Evolutionary conservation across 2,797 vertebrate genomes (phyloP).

Genomic region (Natrix natrix): DNA sequence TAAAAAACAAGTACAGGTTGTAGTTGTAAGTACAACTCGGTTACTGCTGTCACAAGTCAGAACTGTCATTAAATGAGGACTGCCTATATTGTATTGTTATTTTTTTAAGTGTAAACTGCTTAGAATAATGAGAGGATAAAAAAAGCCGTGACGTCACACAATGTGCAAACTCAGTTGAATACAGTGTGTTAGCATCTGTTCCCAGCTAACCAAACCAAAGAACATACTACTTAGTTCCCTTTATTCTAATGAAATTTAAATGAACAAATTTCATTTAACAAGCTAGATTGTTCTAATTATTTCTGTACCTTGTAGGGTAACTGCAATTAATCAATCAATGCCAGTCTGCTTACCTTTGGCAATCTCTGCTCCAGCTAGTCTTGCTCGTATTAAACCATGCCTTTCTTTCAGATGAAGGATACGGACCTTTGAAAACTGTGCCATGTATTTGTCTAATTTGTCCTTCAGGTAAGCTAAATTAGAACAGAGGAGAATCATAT

Average conservation of each 20-base stretch:
- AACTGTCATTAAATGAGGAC: background rate
- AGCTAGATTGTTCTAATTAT: background rate
- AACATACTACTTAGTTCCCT: background rate
- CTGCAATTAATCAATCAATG: fast-evolving
- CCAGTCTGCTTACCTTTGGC: slow-evolving; percentile 80
- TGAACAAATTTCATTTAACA: background rate
- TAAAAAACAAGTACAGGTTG: background rate
- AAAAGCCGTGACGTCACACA: background rate
- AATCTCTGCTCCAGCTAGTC: slow-evolving; percentile 84
- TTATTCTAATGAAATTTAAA: background rate
- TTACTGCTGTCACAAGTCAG: background rate
- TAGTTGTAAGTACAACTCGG: background rate
- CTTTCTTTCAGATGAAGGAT: slow-evolving; percentile 88
- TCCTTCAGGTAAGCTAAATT: slow-evolving; percentile 83
- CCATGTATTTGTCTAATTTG: slow-evolving; percentile 86
- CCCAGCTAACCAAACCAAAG: background rate
- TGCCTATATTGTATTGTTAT: background rate
- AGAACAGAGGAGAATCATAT: slow-evolving; percentile 16
- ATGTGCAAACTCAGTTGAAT: background rate
- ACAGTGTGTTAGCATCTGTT: background rate
- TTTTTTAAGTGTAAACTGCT: background rate
- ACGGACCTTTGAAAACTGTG: slow-evolving; percentile 86
- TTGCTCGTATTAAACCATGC: slow-evolving; percentile 91
- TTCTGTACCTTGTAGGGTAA: background rate
- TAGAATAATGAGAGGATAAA: background rate